Evolutionary conservation across 2,888 invertebrate genomes (phyloP), one percentile per base, ranked within the genome.

Genomic region (Drosophila nr. perissopoda): DNA sequence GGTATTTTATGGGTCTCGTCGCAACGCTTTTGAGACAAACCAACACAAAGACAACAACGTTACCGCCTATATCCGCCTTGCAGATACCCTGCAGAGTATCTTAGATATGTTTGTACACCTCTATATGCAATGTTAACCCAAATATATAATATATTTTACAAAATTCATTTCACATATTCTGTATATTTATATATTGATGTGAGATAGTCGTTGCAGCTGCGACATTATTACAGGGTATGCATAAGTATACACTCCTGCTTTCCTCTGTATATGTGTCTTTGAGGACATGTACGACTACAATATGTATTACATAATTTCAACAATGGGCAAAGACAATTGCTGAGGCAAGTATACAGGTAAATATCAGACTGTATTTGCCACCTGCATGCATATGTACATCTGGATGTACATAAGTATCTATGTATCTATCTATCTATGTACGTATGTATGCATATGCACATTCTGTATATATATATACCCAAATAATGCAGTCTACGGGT

Each of bases 1-100:
- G 60, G 65, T 48, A 60, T 73, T 77, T 77, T 76, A 77, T 73
- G 69, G 73, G 33, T 34, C 62, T 66, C 69, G 62, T 69, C 61
- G 71, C 74, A 68, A 60, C 64, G 69, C 59, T 73, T 66, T 62
- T 57, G 53, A 76, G 62, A 40, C 69, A 76, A 62, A 65, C 68
- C 64, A 60, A 42, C 53, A 40, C 34, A 42, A 13, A 21, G 21
- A 13, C 45, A 25, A 25, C 45, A 45, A 25, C 2, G 4, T 45
- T 4, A 7, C 2, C 4, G 16, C 2, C 8, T 2, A 4, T 25
- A 45, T 45, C 16, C 25, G 21, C 1, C 45, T 16, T 8, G 8
- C 45, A 45, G 8, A 25, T 25, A 45, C 45, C 45, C 45, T 25
- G 45, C 21, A 45, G 13, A 13, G 21, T 21, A 6, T 21, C 21